These are phyloP conservation scores for Pseudococcus viburni DNA, from an alignment of 2,888 invertebrate genomes.

Conservation along the genomic window DNA sequence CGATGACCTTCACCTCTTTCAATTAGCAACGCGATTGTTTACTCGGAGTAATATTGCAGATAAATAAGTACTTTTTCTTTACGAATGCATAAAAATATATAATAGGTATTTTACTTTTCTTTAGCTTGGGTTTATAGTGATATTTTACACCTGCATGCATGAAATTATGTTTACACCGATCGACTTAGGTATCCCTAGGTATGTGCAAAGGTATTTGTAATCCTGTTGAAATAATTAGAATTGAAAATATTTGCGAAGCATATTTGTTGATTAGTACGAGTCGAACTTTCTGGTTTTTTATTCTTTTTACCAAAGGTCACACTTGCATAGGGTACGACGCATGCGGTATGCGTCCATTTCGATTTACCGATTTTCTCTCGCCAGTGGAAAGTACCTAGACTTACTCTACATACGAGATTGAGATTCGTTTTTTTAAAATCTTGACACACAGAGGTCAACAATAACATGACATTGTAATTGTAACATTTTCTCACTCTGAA, in stretches of 20 bases:
- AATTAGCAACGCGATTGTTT: conserved; percentile 30
- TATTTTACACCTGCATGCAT: no score
- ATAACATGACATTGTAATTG: not conserved
- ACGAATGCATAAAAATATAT: not conserved
- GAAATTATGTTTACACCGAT: no score
- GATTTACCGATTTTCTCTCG: not conserved
- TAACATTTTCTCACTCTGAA: not conserved
- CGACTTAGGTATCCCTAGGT: no score
- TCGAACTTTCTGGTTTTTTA: not conserved
- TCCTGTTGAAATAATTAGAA: not conserved
- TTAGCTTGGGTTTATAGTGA: no score
- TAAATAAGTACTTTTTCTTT: not conserved
- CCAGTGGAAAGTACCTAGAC: not conserved
- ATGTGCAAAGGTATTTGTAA: not conserved
- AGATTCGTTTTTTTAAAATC: not conserved
- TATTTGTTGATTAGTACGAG: not conserved
- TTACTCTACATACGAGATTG: no score
- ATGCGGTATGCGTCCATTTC: not conserved
- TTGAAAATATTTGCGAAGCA: not conserved
- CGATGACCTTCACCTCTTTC: conserved; percentile 20
- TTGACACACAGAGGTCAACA: not conserved
- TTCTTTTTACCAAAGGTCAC: not conserved
- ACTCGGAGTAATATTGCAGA: not conserved
- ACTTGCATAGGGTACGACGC: conserved; percentile 12
- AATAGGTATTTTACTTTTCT: no score